Base-by-base conservation (phyloP, 2,797 vertebrate genomes). In the Myoxocephalus aenaeus region DNA sequence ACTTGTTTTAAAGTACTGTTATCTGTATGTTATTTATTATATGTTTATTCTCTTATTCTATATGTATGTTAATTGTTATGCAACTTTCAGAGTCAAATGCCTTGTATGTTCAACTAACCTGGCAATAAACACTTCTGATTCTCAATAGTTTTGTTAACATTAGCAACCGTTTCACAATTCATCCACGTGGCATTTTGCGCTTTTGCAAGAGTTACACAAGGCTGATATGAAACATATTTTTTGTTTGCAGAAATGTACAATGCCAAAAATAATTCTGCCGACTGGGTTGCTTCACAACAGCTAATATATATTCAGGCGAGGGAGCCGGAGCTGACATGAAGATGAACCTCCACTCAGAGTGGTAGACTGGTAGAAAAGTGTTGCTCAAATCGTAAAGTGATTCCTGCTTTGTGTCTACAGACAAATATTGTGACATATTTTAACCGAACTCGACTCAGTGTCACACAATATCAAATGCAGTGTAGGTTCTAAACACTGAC, bases 291-390 rank as follows among this genome's bases (percentile, higher is more conserved):
- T 51, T 51, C 50, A 22, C 50, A 51, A 22, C 20, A 22, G 25
- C 18, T 63, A 29, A 62, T 40, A 20, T 63, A 34, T 72, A 29
- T 51, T 54, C 25, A 42, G 36, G 61, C 34, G 59, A 72, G 15
- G 32, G 18, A 50, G 36, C 25, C 48, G 15, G 18, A 51, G 54
- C 3, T 59, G 63, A 75, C 32, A 27, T 48, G 17, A 65, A 38
- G 63, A 65, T 58, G 22, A 25, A 58, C 22, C 29, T 74, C 53
- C 29, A n/a, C 46, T 62, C 12, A 14, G 27, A 51, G 12, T 36
- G 29, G 1, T 50, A 50, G 32, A 61, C 38, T 44, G 11, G 0
- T 56, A 9, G 36, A 70, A 25, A 59, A 17, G 3, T 46, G 38
- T 32, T 58, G 9, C 0, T 7, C 17, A 56, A 27, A 57, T 58